These are phyloP conservation scores for Leuciscus waleckii DNA, from an alignment of 2,797 vertebrate genomes.

Conservation along the genomic window DNA sequence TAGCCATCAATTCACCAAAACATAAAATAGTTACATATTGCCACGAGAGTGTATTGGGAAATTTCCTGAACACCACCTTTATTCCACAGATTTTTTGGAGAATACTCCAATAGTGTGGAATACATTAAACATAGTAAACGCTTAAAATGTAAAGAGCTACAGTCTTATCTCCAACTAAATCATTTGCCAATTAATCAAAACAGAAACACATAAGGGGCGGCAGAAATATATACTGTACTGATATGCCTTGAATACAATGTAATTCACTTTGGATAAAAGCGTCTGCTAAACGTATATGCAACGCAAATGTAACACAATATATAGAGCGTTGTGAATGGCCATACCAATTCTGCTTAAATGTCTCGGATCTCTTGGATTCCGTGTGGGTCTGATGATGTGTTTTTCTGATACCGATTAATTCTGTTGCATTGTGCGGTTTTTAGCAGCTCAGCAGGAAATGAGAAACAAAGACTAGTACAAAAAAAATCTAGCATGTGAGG, in stretches of 20 bases:
- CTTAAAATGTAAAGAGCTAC: neutral
- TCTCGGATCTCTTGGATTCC: constrained; percentile 48
- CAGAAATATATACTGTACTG: neutral
- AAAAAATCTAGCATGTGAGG: constrained; percentile 87
- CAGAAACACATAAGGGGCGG: neutral
- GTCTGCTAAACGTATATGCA: neutral
- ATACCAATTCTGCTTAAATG: neutral
- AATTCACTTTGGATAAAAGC: neutral
- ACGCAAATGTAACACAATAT: neutral
- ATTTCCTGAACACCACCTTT: neutral
- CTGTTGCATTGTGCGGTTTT: neutral
- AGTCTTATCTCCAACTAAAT: neutral
- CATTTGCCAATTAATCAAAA: neutral
- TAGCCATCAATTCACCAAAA: neutral
- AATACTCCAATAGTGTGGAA: neutral
- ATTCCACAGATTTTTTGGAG: neutral
- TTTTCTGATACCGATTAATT: neutral
- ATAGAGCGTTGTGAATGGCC: neutral
- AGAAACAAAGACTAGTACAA: constrained; percentile 59
- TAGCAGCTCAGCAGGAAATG: constrained; percentile 44
- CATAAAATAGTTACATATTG: neutral
- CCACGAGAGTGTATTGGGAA: neutral
- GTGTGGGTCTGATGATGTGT: constrained; percentile 49
- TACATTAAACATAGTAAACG: neutral
- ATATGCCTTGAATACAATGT: too few species aligned